A percentile compares a stretch with the other conserved stretches of the same genome.
phyloP scores from a whole-genome alignment of 2,797 vertebrate species.

The Lutra lutra region DNA sequence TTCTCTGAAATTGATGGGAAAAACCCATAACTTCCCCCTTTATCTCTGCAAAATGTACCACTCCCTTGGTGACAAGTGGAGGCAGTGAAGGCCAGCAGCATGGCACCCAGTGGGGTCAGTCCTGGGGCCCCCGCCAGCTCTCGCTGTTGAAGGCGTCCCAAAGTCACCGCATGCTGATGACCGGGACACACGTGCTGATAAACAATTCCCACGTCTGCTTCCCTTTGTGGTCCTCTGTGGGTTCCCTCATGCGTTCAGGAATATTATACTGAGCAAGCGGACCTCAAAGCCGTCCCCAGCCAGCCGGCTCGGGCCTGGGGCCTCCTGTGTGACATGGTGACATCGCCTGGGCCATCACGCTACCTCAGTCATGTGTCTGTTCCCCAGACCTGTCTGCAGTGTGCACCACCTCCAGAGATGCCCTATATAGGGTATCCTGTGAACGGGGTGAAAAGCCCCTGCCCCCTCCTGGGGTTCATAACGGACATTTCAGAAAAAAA shows the following conservation, averaged over 20 bases:
- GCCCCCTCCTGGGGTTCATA: neutral
- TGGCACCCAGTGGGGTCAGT: too few relatives aligned
- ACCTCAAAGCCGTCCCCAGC: neutral
- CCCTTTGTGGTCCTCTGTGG: neutral
- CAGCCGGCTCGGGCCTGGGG: accelerated
- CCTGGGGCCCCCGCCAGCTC: too few relatives aligned
- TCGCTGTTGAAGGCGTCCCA: accelerated
- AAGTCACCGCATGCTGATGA: neutral
- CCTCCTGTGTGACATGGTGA: too few relatives aligned
- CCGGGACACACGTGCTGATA: neutral
- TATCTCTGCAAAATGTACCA: neutral
- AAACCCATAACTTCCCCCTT: neutral
- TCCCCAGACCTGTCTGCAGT: neutral
- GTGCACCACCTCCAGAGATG: accelerated
- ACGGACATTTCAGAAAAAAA: neutral
- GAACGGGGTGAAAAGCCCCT: neutral
- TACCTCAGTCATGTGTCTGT: neutral
- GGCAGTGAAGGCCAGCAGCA: neutral
- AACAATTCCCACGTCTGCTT: neutral
- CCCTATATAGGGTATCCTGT: accelerated
- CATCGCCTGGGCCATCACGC: neutral
- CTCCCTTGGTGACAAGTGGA: neutral
- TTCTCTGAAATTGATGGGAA: neutral
- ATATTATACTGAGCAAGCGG: neutral
- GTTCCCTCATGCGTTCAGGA: neutral